Base-by-base conservation (phyloP, 2,888 invertebrate species). In the Eugnorisma glareosa region DNA sequence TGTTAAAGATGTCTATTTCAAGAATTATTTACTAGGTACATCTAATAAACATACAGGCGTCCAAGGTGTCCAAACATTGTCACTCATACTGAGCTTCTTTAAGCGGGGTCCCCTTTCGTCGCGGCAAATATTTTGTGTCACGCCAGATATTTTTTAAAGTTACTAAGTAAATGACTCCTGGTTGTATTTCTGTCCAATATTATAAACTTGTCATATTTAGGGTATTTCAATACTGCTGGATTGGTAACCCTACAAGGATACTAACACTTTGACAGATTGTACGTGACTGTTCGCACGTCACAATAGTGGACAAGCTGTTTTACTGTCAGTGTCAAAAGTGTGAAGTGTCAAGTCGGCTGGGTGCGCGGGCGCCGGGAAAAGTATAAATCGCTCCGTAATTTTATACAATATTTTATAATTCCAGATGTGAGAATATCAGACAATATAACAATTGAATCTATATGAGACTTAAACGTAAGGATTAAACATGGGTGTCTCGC, bases 401-500 rank as follows among this genome's bases (percentile, higher is more conserved):
- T 18, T 31, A 28, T 43, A 31, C 35, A 40, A 31, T 51, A 1
- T 54, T 61, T 35, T 54, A 4, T 2, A 67, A n/a, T 28, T 59
- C 2, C 35, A 48, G 40, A 83, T 75, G 80, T 79, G 48, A 57
- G 37, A 51, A 2, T 15, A n/a, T 21, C 21, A n/a, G 43, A 40
- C 43, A 31, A 67, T 21, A 57, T 57, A 37, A 18, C 13, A 31
- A 28, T 24, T 24, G 8, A n/a, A 43, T 40, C 24, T 45, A 4
- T 45, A 64, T 28, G 63, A 40, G 24, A 45, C 21, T 43, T n/a
- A 37, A 35, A 5, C 51, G 1, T 28, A 63, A 71, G 15, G 40
- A 10, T 51, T 40, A 54, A 86, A 48, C 87, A 95, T 95, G 95
- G 85, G 88, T 75, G 80, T 92, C 24, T 90, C 87, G 48, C 90